Evolutionary conservation across 2,888 invertebrate genomes (phyloP).

Genomic region (Euphydryas editha): DNA sequence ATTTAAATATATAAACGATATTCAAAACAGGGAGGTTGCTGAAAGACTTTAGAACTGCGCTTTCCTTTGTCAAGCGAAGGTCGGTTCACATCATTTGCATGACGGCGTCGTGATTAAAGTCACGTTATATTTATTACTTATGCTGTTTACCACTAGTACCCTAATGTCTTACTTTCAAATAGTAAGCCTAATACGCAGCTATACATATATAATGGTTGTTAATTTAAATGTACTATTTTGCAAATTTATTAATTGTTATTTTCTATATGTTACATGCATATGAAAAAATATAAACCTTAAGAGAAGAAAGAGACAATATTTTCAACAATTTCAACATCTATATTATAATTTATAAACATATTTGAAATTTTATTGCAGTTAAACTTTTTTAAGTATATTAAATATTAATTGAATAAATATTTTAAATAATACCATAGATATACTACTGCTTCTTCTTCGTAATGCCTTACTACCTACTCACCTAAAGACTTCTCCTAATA

Average conservation of each 20-base stretch:
- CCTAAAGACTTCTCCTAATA: no score
- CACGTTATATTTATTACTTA: constrained; percentile 43
- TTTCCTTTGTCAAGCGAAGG: constrained; percentile 61
- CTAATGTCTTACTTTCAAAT: constrained; percentile 49
- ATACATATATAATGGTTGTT: constrained; percentile 41
- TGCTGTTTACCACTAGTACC: constrained; percentile 28
- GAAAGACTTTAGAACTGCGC: constrained; percentile 34
- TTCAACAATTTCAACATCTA: no score
- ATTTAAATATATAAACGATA: constrained; percentile 18
- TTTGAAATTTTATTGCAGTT: no score
- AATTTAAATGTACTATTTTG: constrained; percentile 31
- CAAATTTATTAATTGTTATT: not conserved
- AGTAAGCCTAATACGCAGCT: constrained; percentile 41
- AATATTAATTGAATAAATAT: no score
- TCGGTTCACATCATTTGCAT: constrained; percentile 70
- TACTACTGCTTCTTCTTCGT: no score
- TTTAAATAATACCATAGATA: no score
- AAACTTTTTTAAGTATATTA: no score
- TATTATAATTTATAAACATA: no score
- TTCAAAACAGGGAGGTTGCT: constrained; percentile 8
- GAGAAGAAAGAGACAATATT: no score
- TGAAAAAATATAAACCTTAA: no score
- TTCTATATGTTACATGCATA: no score
- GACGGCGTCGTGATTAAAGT: constrained; percentile 53
- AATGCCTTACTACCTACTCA: no score